Base-by-base conservation (phyloP, 2,113 vertebrate species). In the Pelecanoides urinatrix region DNA sequence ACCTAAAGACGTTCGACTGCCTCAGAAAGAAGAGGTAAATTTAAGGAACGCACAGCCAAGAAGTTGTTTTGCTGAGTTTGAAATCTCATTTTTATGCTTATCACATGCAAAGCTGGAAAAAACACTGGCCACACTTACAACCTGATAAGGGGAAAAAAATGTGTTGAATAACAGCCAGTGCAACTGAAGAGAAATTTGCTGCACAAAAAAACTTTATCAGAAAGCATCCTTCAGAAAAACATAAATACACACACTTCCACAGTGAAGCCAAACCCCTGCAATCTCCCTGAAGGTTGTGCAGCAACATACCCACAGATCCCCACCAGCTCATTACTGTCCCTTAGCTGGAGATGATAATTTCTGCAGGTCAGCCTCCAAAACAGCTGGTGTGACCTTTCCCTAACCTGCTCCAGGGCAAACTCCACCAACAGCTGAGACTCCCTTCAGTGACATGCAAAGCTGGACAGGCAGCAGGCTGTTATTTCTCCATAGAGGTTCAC, bases 1-100 rank as follows among this genome's bases (percentile, higher is more conserved):
- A 56, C 34, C 22, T 65, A 63, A 49, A 88, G 50, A 13, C 7
- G 2, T 63, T 40, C 3, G 0, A 36, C 19, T 81, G 30, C 9
- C 30, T 68, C 49, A 74, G 47, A 55, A 90, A 58, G 25, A 63
- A 61, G 56, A 91, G 23, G 65, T 38, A 86, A 61, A 34, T 52
- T 81, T 72, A 92, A 75, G 62, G 50, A 84, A 67, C 15, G 2
- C 11, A 36, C 26, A 71, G 62, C 45, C 22, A 71, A 71, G 30
- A 52, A 44, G 15, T 29, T 91, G 40, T 81, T 96, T 61, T 92
- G 62, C 56, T 42, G 70, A 91, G 50, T 66, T 53, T 56, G 66
- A 87, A 94, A 94, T 89, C 52, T 89, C 70, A 71, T 59, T 89
- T 84, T 94, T 74, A 89, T 56, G 76, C 42, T 78, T 92, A 56